Evolutionary conservation across 1,140 invertebrate species (phyloP), one percentile per base, ranked within the genome.

Genomic region (Drosophila nebulosa): DNA sequence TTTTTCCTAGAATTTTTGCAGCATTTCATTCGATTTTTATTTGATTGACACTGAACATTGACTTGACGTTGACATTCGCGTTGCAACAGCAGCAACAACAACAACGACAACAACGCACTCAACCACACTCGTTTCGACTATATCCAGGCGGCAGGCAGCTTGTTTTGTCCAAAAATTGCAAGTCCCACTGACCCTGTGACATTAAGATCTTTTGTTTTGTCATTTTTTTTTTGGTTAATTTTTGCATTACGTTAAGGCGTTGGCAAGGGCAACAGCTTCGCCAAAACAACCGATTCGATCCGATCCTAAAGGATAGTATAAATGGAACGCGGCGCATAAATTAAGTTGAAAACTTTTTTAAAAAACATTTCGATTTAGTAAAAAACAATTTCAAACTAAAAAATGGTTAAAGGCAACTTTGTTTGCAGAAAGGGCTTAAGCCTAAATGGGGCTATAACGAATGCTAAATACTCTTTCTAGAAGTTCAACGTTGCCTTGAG

Each of bases 1-100:
- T 39, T 86, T 86, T 86, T 86, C 81, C 81, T 86, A 81, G 81
- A 86, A 86, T 75, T 81, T 75, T 36, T 36, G 60, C 69, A 61
- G 64, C 73, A 74, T 74, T 80, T 77, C 62, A 65, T 63, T 30
- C 60, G 59, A 68, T 86, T 71, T 72, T 78, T 51, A 70, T 85
- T 69, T 69, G 70, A 69, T 74, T 88, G 74, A 69, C 83, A 86
- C 74, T 78, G 77, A 85, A 71, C 66, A 53, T 69, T 70, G 76
- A 70, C 62, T 36, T 36, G 35, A 36, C 50, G 67, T 88, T 88
- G 78, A 70, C 80, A 85, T 85, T 85, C 80, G 71, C 80, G 71
- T 67, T 42, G 35, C 79, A 84, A 61, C 65, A 18, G 7, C 10
- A 39, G 52, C 32, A n/a, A 57, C 39, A 32, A 63, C 27, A 63